Evolutionary conservation across 1,140 invertebrate genomes (phyloP).

Genomic region (Eupristina koningsbergeri): DNA sequence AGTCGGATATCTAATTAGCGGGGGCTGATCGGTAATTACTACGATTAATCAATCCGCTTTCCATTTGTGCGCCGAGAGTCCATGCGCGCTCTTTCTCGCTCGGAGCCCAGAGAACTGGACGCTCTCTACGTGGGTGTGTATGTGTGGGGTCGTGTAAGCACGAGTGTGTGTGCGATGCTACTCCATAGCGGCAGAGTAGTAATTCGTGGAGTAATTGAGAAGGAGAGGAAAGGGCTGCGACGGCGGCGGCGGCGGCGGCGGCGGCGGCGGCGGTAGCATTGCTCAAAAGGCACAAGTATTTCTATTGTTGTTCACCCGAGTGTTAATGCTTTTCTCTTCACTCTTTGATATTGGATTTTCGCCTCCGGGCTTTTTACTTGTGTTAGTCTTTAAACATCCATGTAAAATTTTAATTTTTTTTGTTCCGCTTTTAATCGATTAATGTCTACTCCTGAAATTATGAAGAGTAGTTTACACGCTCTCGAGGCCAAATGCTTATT

Average conservation of each 20-base stretch:
- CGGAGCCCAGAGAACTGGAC: neutral
- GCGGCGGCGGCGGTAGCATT: constrained; percentile 21
- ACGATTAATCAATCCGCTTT: constrained; percentile 76
- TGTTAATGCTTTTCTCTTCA: constrained; percentile 30
- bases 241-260: constrained; percentile 24
- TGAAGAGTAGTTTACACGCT: neutral
- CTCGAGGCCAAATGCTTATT: neutral
- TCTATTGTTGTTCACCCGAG: constrained; percentile 46
- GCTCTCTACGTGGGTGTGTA: no score
- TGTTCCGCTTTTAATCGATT: constrained; percentile 39
- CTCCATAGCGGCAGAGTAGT: constrained; percentile 6
- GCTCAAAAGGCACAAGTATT: constrained; percentile 37
- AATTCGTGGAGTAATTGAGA: constrained; percentile 39
- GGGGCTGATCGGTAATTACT: constrained; percentile 74
- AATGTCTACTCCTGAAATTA: neutral
- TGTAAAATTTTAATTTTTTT: constrained; percentile 33
- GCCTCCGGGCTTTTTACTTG: constrained; percentile 26
- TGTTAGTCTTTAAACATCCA: constrained; percentile 1
- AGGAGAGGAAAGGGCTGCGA: constrained; percentile 44
- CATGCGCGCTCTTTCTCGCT: neutral
- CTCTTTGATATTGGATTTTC: constrained; percentile 40
- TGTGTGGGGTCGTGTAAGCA: no score
- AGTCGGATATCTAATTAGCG: constrained; percentile 74
- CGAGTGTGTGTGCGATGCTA: neutral
- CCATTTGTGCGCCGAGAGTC: constrained; percentile 63